phyloP scores from a whole-genome alignment of 2,113 vertebrate genomes.

The Amblyornis subalaris region DNA sequence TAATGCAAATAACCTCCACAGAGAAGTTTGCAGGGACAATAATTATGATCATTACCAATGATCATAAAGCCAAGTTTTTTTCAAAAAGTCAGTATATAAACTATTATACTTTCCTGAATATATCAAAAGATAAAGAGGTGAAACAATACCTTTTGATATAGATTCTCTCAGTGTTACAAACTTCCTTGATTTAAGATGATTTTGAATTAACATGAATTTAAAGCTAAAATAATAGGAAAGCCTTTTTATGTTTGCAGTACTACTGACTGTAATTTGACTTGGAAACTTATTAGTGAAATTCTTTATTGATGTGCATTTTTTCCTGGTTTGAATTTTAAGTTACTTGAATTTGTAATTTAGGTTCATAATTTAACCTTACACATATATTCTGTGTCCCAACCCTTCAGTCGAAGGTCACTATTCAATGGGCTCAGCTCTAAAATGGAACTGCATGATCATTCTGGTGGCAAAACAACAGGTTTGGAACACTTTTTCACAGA shows the following conservation, averaged over 20 bases:
- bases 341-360: neutral
- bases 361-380: neutral
- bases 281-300: neutral
- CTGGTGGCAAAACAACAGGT: neutral
- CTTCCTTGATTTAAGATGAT: neutral
- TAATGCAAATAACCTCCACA: neutral
- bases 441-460: neutral
- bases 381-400: neutral
- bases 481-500: neutral
- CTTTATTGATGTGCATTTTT: neutral
- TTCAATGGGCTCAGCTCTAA: neutral
- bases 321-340: neutral
- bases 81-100: neutral
- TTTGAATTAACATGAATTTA: neutral
- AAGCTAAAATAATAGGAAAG: neutral
- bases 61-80: neutral
- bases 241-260: neutral
- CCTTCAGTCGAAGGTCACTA: neutral
- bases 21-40: neutral
- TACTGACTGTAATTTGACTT: neutral
- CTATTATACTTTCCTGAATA: neutral
- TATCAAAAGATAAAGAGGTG: neutral
- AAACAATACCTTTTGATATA: neutral
- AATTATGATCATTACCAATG: accelerated
- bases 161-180: neutral